Conservation (phyloP, 1,140 invertebrate genomes). For the Teleogryllus occipitalis region DNA sequence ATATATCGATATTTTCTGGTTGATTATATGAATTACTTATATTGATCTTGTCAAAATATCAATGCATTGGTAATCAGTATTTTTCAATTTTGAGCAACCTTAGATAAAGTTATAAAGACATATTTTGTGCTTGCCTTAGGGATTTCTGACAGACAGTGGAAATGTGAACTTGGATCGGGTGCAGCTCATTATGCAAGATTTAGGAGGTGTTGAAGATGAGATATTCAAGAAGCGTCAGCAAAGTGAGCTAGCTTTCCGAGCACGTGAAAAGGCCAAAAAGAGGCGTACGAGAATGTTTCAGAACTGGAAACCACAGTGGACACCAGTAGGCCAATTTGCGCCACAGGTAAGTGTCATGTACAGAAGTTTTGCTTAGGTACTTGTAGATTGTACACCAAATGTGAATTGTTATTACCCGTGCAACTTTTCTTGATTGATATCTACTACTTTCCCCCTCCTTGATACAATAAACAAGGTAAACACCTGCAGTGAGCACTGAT, state of each 20-base stretch:
- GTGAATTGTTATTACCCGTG: no score
- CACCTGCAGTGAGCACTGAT: no score
- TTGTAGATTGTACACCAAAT: no score
- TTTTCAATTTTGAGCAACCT: no score
- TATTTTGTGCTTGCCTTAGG: conserved; percentile 44
- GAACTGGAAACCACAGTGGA: conserved; percentile 58
- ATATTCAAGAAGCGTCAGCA: conserved; percentile 91
- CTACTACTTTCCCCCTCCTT: no score
- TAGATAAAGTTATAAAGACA: no score
- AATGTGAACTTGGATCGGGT: conserved; percentile 87
- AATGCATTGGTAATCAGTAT: no score
- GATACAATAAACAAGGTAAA: no score
- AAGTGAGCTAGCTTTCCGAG: conserved; percentile 72
- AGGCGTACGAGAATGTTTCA: conserved; percentile 37
- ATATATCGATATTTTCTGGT: neutral
- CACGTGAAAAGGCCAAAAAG: conserved; percentile 62
- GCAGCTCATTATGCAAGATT: conserved; percentile 86
- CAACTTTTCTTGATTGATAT: no score
- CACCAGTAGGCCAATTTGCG: conserved; percentile 62
- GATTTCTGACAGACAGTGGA: conserved; percentile 93
- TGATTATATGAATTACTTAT: no score
- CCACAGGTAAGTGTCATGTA: conserved; percentile 40
- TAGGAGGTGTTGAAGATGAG: conserved; percentile 93
- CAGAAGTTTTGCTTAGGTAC: no score
- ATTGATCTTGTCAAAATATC: no score